phyloP scores from a whole-genome alignment of 2,888 invertebrate species.

The Psylliodes chrysocephalus region DNA sequence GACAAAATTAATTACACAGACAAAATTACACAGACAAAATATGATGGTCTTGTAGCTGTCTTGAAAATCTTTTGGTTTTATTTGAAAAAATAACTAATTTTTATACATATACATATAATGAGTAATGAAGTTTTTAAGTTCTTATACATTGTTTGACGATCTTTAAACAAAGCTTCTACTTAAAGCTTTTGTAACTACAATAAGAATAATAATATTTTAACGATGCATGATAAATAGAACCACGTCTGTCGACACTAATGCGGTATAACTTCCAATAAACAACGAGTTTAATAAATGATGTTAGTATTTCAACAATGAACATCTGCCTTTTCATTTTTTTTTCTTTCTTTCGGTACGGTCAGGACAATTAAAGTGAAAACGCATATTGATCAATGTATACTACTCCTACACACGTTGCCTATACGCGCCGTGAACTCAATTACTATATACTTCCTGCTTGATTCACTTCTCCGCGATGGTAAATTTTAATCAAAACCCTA shows the following conservation, averaged over 20 bases:
- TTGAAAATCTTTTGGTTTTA: too few relatives aligned
- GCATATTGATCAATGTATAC: slow-evolving; percentile 47
- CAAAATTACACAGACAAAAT: too few relatives aligned
- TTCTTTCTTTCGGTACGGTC: slow-evolving; percentile 38
- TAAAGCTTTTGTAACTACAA: too few relatives aligned
- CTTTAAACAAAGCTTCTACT: too few relatives aligned
- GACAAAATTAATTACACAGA: too few relatives aligned
- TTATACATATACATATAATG: too few relatives aligned
- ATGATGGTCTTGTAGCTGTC: too few relatives aligned
- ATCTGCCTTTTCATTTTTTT: slow-evolving; percentile 46
- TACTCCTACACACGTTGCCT: slow-evolving; percentile 45
- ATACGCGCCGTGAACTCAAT: slow-evolving; percentile 48
- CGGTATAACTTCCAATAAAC: background rate
- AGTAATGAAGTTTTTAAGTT: too few relatives aligned
- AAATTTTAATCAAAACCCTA: slow-evolving; percentile 44
- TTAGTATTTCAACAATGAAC: slow-evolving; percentile 40
- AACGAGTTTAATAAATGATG: slow-evolving; percentile 37
- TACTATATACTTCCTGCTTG: slow-evolving; percentile 50
- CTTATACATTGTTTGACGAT: too few relatives aligned
- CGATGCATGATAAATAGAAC: background rate
- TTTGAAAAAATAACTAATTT: too few relatives aligned
- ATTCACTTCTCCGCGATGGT: slow-evolving; percentile 41
- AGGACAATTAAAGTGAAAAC: slow-evolving; percentile 55
- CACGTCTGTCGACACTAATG: background rate
- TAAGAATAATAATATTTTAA: too few relatives aligned